Evolutionary conservation across 2,113 vertebrate species (phyloP).

Genomic region (Ctenomys sociabilis): DNA sequence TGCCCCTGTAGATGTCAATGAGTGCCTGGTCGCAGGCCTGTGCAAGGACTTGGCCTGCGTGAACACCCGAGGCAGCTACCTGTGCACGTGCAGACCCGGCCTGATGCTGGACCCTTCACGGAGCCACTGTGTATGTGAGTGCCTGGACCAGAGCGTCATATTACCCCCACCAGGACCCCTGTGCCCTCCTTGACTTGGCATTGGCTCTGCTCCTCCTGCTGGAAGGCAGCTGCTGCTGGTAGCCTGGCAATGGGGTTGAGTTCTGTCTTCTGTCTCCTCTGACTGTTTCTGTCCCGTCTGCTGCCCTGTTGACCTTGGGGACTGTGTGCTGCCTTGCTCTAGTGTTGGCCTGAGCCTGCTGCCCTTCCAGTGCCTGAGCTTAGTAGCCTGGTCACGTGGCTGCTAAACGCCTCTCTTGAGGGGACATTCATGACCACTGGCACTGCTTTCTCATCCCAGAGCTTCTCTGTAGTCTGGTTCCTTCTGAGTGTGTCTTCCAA

Average conservation of each 20-base stretch:
- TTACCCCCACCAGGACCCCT: not conserved
- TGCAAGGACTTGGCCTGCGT: slow-evolving; percentile 95
- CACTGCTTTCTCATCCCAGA: not conserved
- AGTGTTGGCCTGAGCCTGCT: not conserved
- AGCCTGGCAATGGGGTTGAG: not conserved
- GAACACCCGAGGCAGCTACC: slow-evolving; percentile 96
- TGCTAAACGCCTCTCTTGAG: not conserved
- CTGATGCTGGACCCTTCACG: slow-evolving; percentile 95
- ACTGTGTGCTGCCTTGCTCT: not conserved
- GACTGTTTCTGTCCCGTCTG: not conserved
- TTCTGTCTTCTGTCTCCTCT: not conserved
- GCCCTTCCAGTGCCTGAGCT: not conserved
- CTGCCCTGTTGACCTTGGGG: not conserved
- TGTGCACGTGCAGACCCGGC: slow-evolving; percentile 93
- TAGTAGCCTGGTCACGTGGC: not conserved
- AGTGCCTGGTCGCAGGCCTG: slow-evolving; percentile 91
- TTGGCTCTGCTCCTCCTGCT: not conserved
- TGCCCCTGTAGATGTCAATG: slow-evolving; percentile 93
- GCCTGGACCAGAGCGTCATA: not conserved
- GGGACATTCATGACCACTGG: not conserved
- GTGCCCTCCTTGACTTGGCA: not conserved
- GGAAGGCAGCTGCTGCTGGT: not conserved
- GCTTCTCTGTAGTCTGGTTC: not conserved
- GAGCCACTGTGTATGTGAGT: slow-evolving; percentile 98
- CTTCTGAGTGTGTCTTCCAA: not conserved